Evolutionary conservation across 2,888 invertebrate genomes (phyloP).

Genomic region (Chaetogeoica ovagalla): DNA sequence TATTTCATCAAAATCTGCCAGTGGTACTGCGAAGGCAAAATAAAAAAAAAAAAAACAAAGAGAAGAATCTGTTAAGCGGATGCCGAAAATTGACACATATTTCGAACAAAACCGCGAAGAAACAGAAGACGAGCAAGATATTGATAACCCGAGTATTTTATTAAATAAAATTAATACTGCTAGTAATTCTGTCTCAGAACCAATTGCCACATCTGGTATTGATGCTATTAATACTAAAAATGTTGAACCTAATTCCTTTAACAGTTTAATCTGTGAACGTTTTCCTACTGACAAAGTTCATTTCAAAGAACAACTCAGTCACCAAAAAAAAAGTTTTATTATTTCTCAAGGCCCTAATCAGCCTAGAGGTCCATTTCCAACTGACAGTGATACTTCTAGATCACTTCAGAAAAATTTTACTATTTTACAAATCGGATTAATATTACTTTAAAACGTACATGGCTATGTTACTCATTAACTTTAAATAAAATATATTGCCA

Average conservation of each 20-base stretch:
- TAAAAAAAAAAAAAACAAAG: conserved; percentile 31
- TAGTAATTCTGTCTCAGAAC: conserved; percentile 13
- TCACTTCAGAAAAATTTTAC: conserved; percentile 32
- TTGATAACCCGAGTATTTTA: conserved; percentile 23
- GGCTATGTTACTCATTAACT: conserved; percentile 54
- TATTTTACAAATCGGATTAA: conserved; percentile 32
- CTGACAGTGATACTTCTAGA: conserved; percentile 25
- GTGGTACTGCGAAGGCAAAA: conserved; percentile 22
- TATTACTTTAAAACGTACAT: conserved; percentile 52
- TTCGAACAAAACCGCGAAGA: conserved; percentile 1
- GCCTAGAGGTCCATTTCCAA: conserved; percentile 35
- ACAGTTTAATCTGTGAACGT: conserved; percentile 32
- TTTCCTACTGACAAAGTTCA: conserved; percentile 34
- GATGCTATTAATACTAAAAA: conserved; percentile 31
- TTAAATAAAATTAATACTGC: conserved; percentile 23
- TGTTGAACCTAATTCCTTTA: conserved; percentile 34
- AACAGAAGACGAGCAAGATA: conserved; percentile 28
- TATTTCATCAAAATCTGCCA: conserved; percentile 14
- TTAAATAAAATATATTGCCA: conserved; percentile 54
- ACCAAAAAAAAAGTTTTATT: conserved; percentile 41
- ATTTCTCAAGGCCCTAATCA: conserved; percentile 34
- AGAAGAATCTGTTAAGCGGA: conserved; percentile 25
- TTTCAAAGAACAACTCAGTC: conserved; percentile 27
- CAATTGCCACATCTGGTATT: conserved; percentile 16
- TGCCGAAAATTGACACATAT: conserved; percentile 13